A percentile compares a stretch with the other conserved stretches of the same genome.
Evolutionary conservation across 2,888 invertebrate species (phyloP).

Genomic region (Celastrina argiolus): DNA sequence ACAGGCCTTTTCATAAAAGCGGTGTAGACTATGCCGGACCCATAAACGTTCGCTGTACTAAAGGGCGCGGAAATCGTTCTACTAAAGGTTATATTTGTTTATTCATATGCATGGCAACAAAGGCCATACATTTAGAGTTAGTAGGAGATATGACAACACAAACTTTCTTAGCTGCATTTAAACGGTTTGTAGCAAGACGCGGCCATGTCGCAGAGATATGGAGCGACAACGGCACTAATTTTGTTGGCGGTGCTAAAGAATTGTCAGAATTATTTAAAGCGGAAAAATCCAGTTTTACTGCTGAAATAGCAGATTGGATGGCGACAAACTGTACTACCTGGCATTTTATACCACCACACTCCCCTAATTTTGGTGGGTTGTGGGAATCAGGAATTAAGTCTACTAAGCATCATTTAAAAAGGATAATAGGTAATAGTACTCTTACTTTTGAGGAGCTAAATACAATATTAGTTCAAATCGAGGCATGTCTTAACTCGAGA

Average conservation of each 20-base stretch:
- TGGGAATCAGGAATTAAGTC: constrained; percentile 35
- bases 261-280: too few relatives aligned
- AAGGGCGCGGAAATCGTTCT: constrained; percentile 28
- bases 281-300: too few relatives aligned
- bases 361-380: constrained; percentile 34
- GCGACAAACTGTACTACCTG: constrained; percentile 21
- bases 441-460: constrained; percentile 32
- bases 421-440: constrained; percentile 26
- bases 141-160: constrained; percentile 18
- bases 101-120: constrained; percentile 23
- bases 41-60: constrained; percentile 1
- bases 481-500: constrained; percentile 33
- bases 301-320: too few relatives aligned
- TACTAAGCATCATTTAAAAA: constrained; percentile 27
- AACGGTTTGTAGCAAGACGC: constrained; percentile 20
- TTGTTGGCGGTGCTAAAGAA: background rate
- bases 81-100: constrained; percentile 24
- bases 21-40: constrained; percentile 35
- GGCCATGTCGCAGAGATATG: constrained; percentile 17
- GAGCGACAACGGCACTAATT: constrained; percentile 6
- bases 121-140: constrained; percentile 21
- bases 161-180: constrained; percentile 24
- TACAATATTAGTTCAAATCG: constrained; percentile 30
- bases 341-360: constrained; percentile 33
- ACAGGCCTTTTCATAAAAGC: constrained; percentile 27